Evolutionary conservation across 2,888 invertebrate genomes (phyloP), one percentile per base, ranked within the genome.

Genomic region (Chymomyza amoena): DNA sequence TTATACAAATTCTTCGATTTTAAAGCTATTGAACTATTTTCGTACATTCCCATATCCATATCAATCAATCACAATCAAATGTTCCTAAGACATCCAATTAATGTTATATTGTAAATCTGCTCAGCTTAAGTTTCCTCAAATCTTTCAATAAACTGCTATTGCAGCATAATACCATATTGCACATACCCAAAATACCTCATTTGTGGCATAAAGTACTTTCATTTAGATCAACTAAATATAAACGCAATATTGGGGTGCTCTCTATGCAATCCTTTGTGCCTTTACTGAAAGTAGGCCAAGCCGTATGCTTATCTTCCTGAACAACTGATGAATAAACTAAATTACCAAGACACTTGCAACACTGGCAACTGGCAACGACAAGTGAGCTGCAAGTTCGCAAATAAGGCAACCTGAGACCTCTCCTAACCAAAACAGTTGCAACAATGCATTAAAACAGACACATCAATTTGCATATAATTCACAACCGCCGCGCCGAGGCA

Each of bases 381-480:
- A 45, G 39, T 45, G 13, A 45, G 39, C 13, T 45, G 39, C 39
- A 39, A 39, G 39, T 39, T 9, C 13, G 10, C 10, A 39, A 39
- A 39, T 39, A 13, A 13, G 13, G 39, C 39, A 45, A 45, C 39
- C 39, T 45, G 39, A 45, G 39, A 45, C 39, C 32, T n/a, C n/a
- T 32, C 7, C 39, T 45, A 13, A 45, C 39, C 39, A 45, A 45
- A 45, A 45, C 39, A 45, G 13, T 45, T 64, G 20, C 20, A 54
- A 56, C 36, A 60, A 39, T 60, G 16, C 60, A 60, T 60, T 60
- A 71, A 73, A 76, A 66, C 67, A 75, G 80, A 76, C 64, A 72
- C 70, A 72, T 68, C 72, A 83, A 85, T 85, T 82, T 75, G 80
- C 86, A 82, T 85, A 73, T 45, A 61, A 57, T 25, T 57, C 57